Evolutionary conservation across 2,113 vertebrate species (phyloP), one percentile per base, ranked within the genome.

Genomic region (Serranochromis macrocephalus): DNA sequence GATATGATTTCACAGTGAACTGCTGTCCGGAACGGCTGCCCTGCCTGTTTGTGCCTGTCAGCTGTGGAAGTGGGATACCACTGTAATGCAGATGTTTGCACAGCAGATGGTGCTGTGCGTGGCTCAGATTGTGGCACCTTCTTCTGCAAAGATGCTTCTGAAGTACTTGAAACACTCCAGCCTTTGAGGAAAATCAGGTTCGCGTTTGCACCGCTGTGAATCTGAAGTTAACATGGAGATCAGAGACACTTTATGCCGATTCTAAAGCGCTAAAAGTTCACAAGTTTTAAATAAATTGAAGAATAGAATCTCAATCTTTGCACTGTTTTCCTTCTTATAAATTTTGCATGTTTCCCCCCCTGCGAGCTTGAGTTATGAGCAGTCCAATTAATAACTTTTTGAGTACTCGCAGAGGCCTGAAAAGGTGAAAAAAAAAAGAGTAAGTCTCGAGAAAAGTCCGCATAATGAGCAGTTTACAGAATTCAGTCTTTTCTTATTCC

Each of bases 21-120:
- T 73, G 87, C 90, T 87, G 89, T 73, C 85, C 93, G 88, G 90
- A 88, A 75, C 17, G 86, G 80, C 68, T 90, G 90, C 86, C 90
- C 51, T 89, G 90, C 68, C 78, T 53, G 26, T 73, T 86, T 71
- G 75, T 54, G 85, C 55, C 81, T 87, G 38, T 84, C 82, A 53
- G 82, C 45, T 63, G 53, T 83, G 78, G 83, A 71, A 75, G 66
- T 13, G 80, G 63, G 58, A 58, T 81, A 1, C 16, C 4, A 1
- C 17, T 96, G 96, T 73, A 96, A 16, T 95, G 14, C 42, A 57
- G 45, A 4, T 1, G 17, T 45, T 73, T 1, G 45, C 82, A 71
- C 96, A 97, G 88, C 95, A 97, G 96, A 96, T 96, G 96, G 96
- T 86, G 96, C 94, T 95, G 91, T 94, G 80, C 73, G 6, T 55